phyloP scores from a whole-genome alignment of 2,113 vertebrate genomes.

The Morone saxatilis region DNA sequence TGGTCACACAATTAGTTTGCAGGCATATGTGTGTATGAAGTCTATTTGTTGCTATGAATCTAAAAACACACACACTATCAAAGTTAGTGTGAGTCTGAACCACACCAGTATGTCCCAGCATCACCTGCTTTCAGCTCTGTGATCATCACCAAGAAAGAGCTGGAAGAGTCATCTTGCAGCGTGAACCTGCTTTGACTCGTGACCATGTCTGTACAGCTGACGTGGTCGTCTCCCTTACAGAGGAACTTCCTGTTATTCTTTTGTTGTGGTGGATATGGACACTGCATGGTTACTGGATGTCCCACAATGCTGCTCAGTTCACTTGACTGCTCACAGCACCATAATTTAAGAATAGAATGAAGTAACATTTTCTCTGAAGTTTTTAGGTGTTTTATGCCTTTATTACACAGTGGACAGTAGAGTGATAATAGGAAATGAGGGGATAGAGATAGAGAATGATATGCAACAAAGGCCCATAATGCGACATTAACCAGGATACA shows the following conservation, averaged over 20 bases:
- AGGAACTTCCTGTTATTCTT: conserved; percentile 48
- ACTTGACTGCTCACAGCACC: too few species aligned
- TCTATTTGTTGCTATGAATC: too few species aligned
- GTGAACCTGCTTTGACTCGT: conserved; percentile 19
- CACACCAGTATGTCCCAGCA: neutral
- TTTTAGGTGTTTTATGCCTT: too few species aligned
- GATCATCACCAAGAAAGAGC: conserved; percentile 30
- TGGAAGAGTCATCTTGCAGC: neutral
- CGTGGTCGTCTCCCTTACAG: conserved; percentile 56
- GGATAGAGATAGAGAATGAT: too few species aligned
- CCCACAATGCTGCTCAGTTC: conserved; percentile 4
- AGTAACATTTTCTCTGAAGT: too few species aligned
- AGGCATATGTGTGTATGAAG: neutral
- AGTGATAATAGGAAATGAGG: too few species aligned
- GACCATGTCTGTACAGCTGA: conserved; percentile 18
- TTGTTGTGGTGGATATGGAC: conserved; percentile 46
- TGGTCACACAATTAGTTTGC: neutral
- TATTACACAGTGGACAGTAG: too few species aligned
- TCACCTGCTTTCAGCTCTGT: conserved; percentile 38
- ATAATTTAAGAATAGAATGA: too few species aligned
- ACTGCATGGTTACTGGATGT: conserved; percentile 7
- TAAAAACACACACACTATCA: too few species aligned
- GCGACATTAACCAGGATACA: too few species aligned
- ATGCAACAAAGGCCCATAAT: too few species aligned
- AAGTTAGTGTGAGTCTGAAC: too few species aligned